Percentiles rank a stretch among this genome's conserved stretches.
Evolutionary conservation across 2,797 vertebrate species (phyloP).

Genomic region (Novumbra hubbsi): DNA sequence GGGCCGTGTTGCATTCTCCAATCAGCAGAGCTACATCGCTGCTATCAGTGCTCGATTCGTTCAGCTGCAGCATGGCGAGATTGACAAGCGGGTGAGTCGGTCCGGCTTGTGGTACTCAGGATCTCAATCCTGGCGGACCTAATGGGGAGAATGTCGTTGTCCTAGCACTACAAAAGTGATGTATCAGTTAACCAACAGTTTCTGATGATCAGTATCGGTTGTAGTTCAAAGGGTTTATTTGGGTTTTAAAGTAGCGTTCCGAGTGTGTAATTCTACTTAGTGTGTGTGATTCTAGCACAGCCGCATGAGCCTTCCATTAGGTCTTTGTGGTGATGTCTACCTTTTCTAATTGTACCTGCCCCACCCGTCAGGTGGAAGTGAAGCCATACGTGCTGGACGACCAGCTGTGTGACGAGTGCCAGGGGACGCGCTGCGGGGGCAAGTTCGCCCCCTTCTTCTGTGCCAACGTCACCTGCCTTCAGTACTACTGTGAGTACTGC

Average conservation of each 20-base stretch:
- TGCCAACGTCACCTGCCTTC: slow-evolving; percentile 99
- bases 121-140: no score
- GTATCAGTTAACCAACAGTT: no score
- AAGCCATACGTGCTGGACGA: slow-evolving; percentile 99
- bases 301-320: not conserved
- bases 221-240: no score
- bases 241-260: no score
- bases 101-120: not conserved
- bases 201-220: no score
- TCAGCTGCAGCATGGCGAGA: slow-evolving; percentile 99
- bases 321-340: not conserved
- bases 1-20: slow-evolving; percentile 97
- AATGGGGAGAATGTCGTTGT: no score
- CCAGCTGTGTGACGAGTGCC: slow-evolving; percentile 99
- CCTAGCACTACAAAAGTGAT: no score
- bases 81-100: slow-evolving; percentile 97
- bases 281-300: no score
- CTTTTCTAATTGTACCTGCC: slow-evolving; percentile 17
- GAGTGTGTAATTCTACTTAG: no score
- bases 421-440: slow-evolving; percentile 97
- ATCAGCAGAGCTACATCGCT: slow-evolving; percentile 99
- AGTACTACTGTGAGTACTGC: slow-evolving; percentile 99
- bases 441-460: slow-evolving; percentile 99
- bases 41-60: slow-evolving; percentile 99
- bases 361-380: slow-evolving; percentile 93